A percentile compares a stretch with the other conserved stretches of the same genome.
Conservation (phyloP, 2,797 vertebrate species). For the Phalanger gymnotis region DNA sequence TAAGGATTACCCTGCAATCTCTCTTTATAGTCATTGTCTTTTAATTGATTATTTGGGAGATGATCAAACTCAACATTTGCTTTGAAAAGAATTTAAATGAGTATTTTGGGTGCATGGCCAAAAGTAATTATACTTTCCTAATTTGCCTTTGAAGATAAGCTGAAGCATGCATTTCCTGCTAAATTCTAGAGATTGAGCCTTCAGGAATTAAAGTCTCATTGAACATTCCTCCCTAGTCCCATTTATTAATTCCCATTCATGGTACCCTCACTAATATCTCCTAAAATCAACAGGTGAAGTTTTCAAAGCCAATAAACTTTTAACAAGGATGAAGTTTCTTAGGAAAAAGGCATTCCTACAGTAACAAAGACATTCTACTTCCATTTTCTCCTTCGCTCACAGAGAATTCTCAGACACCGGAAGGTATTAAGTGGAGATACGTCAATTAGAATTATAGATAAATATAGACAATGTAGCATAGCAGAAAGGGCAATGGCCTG, state of each 20-base stretch:
- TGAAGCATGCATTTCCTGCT: neutral
- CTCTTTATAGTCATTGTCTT: slow-evolving; percentile 19
- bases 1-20: slow-evolving; percentile 7
- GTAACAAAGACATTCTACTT: neutral
- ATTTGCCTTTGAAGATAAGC: slow-evolving; percentile 6
- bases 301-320: slow-evolving; percentile 13
- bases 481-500: neutral
- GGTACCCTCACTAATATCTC: neutral
- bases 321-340: slow-evolving; percentile 28
- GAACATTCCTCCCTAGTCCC: neutral
- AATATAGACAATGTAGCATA: neutral
- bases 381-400: neutral
- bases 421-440: neutral
- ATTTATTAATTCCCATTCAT: neutral
- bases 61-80: slow-evolving; percentile 7
- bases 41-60: slow-evolving; percentile 48
- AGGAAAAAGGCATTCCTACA: neutral
- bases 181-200: neutral
- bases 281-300: slow-evolving; percentile 16
- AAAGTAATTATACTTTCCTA: slow-evolving; percentile 6
- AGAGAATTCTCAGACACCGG: neutral
- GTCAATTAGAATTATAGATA: neutral
- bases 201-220: slow-evolving; percentile 8
- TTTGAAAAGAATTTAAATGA: slow-evolving; percentile 30
- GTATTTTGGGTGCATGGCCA: neutral